phyloP scores from a whole-genome alignment of 1,140 invertebrate species.

The Drosophila yakuba region DNA sequence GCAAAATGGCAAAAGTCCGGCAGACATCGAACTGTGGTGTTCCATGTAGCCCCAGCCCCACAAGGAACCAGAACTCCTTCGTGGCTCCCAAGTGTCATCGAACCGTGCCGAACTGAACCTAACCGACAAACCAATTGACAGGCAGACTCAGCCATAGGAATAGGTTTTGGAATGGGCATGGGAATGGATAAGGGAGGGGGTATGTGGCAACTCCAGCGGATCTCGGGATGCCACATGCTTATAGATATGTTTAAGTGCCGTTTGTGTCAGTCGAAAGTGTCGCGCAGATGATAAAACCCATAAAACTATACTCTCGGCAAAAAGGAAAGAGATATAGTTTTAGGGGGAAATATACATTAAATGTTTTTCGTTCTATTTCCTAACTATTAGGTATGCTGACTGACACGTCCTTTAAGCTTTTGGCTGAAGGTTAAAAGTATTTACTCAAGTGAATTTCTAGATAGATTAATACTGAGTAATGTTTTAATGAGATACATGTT shows the following conservation, averaged over 20 bases:
- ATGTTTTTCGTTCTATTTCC: no score
- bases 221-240: constrained; percentile 48
- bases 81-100: constrained; percentile 71
- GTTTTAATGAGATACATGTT: no score
- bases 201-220: constrained; percentile 2
- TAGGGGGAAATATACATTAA: background rate
- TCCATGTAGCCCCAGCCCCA: constrained; percentile 5
- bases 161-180: constrained; percentile 27
- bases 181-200: constrained; percentile 20
- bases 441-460: no score
- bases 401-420: no score
- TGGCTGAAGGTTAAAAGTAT: no score
- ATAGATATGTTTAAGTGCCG: constrained; percentile 49
- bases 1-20: constrained; percentile 34
- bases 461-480: no score
- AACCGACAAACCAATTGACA: constrained; percentile 78
- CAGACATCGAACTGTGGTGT: constrained; percentile 13
- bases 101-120: constrained; percentile 52
- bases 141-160: constrained; percentile 32
- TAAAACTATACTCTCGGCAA: constrained; percentile 17
- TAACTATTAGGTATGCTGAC: no score
- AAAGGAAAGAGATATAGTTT: constrained; percentile 20
- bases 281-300: constrained; percentile 68
- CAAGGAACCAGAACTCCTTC: constrained; percentile 57
- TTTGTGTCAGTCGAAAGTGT: constrained; percentile 60